phyloP scores from a whole-genome alignment of 1,140 invertebrate species.

The Melipona quadrifasciata region DNA sequence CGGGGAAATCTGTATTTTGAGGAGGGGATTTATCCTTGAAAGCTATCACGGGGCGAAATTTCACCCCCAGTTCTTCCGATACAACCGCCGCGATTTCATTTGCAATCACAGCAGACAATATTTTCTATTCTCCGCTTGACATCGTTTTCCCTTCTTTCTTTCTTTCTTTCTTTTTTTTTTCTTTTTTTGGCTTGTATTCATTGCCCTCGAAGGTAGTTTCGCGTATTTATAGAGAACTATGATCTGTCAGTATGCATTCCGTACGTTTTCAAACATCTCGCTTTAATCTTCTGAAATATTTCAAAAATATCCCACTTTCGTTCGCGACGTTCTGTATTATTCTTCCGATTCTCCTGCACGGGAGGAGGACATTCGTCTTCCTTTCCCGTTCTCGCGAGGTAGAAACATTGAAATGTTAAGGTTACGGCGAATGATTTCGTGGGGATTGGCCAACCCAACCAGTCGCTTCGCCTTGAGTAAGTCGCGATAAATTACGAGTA shows the following conservation, averaged over 20 bases:
- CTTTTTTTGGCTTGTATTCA: not conserved
- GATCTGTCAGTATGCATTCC: too few species aligned
- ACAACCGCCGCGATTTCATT: not conserved
- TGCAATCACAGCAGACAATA: not conserved
- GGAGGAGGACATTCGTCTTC: not conserved
- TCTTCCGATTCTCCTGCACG: too few species aligned
- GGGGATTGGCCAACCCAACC: conserved; percentile 46
- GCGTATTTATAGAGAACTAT: too few species aligned
- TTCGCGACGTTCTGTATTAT: too few species aligned
- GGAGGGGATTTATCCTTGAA: not conserved
- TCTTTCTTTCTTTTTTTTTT: too few species aligned
- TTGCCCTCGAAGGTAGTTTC: too few species aligned
- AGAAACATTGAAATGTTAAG: not conserved
- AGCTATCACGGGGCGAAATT: not conserved
- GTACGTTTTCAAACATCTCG: too few species aligned
- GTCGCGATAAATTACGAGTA: conserved; percentile 52
- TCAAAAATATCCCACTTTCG: too few species aligned
- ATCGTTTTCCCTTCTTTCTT: not conserved
- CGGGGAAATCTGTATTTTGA: not conserved
- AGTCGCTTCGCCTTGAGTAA: conserved; percentile 52
- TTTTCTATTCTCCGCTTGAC: not conserved
- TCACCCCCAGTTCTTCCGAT: too few species aligned
- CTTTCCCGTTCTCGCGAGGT: too few species aligned
- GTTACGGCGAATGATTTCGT: not conserved
- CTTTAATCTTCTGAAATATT: too few species aligned